phyloP scores from a whole-genome alignment of 2,113 vertebrate genomes.

The Spea multiplicata region DNA sequence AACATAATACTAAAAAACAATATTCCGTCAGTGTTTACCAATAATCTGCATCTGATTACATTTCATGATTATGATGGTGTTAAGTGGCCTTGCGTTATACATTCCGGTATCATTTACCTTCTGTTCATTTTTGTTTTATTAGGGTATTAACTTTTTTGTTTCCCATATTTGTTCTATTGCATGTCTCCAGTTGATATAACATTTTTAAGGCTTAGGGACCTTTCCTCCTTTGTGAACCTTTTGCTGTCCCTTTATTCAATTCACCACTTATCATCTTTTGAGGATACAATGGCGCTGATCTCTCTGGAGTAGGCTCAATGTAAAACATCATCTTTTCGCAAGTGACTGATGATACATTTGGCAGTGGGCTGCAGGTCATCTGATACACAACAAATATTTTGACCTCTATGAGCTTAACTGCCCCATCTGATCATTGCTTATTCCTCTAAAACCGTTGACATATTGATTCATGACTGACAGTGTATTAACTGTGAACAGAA shows the following conservation, averaged over 20 bases:
- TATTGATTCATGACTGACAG: slow-evolving; percentile 45
- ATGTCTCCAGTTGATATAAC: too few relatives aligned
- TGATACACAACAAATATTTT: slow-evolving; percentile 45
- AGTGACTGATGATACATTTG: slow-evolving; percentile 44
- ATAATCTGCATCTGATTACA: slow-evolving; percentile 24
- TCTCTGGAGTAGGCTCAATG: slow-evolving; percentile 16
- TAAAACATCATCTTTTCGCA: slow-evolving; percentile 34
- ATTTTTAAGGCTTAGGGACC: neutral
- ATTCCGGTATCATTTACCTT: slow-evolving; percentile 3
- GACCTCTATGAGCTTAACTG: slow-evolving; percentile 34
- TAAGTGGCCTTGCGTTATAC: slow-evolving; percentile 18
- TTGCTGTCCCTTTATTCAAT: slow-evolving; percentile 7
- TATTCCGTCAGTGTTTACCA: slow-evolving; percentile 16
- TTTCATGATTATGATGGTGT: slow-evolving; percentile 27
- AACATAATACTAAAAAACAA: slow-evolving; percentile 15
- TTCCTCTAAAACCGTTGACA: slow-evolving; percentile 39
- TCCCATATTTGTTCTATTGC: neutral
- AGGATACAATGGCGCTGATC: slow-evolving; percentile 13
- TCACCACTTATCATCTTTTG: neutral
- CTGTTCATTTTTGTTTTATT: neutral
- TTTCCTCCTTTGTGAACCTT: neutral
- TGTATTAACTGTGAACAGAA: slow-evolving; percentile 31
- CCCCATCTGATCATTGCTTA: slow-evolving; percentile 40
- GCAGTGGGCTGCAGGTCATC: slow-evolving; percentile 35
- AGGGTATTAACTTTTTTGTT: neutral